Evolutionary conservation across 1,140 invertebrate species (phyloP), one percentile per base, ranked within the genome.

Genomic region (Leucophenga varia): DNA sequence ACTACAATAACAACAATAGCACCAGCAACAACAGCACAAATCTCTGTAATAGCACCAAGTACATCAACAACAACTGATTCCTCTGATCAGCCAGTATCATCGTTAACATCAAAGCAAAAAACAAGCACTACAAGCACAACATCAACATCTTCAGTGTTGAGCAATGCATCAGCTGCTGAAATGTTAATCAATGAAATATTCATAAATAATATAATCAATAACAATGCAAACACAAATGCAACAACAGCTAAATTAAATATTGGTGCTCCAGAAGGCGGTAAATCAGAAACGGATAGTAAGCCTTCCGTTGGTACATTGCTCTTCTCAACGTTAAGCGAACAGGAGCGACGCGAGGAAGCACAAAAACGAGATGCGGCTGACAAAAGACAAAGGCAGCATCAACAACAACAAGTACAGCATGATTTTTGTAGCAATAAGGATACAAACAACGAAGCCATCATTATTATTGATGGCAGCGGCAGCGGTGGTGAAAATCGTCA

Each of bases 321-420:
- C 47, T 81, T 80, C 57, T 79, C 80, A 22, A 81, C 79, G 34
- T 79, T 81, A 53, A 79, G 79, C 38, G 80, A 81, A 8, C 79
- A 81, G 30, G 79, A 81, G 60, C 79, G 80, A 17, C 75, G 78
- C 40, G 71, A 65, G 30, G n/a, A n/a, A n/a, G 57, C 64, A 21
- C 77, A 78, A 54, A 52, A 71, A 32, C 28, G 70, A 39, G 57
- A 18, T 65, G n/a, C n/a, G n/a, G n/a, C n/a, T n/a, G n/a, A n/a
- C n/a, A n/a, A n/a, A n/a, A n/a, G n/a, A n/a, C n/a, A n/a, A n/a
- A n/a, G n/a, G n/a, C n/a, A n/a, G n/a, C 75, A 44, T 71, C 72
- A 57, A 59, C 64, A 35, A 35, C 64, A 17, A 69, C 51, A 47
- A 40, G n/a, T n/a, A n/a, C 43, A 53, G 42, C 25, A 46, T 9